phyloP scores from a whole-genome alignment of 2,888 invertebrate genomes.

The Perizoma affinitatum region DNA sequence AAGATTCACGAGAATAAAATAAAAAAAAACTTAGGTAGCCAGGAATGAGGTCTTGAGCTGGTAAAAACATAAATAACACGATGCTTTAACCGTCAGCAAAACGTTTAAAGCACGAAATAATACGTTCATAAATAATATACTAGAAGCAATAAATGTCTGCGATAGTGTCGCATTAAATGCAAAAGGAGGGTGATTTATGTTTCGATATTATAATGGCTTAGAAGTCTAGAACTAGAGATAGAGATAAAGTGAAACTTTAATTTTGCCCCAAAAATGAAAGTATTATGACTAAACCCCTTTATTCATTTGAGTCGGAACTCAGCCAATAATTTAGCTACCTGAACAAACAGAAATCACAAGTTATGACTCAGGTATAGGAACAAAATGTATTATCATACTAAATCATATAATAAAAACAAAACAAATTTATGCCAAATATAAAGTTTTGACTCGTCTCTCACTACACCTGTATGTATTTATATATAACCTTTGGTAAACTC shows the following conservation, averaged over 20 bases:
- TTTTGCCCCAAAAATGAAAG: neutral
- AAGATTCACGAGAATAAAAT: neutral
- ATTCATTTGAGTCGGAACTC: no score
- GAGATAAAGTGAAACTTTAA: constrained; percentile 2
- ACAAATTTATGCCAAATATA: no score
- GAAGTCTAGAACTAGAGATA: constrained; percentile 27
- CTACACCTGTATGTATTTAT: no score
- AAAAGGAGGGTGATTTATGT: constrained; percentile 30
- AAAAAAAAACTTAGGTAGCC: neutral
- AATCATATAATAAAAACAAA: no score
- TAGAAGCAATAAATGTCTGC: constrained; percentile 29
- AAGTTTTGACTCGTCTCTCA: no score
- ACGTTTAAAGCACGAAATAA: constrained; percentile 25
- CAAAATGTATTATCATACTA: no score
- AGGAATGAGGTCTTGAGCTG: neutral
- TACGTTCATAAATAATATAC: constrained; percentile 14
- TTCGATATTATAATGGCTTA: constrained; percentile 18
- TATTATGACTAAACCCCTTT: no score
- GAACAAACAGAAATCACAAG: no score
- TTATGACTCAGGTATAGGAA: no score
- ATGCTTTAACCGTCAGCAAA: constrained; percentile 17
- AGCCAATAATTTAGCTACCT: no score
- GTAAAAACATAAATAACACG: constrained; percentile 2
- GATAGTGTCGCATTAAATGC: constrained; percentile 16
- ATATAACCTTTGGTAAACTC: no score